Evolutionary conservation across 2,113 vertebrate species (phyloP), one percentile per base, ranked within the genome.

Genomic region (Opisthocomus hoazin): DNA sequence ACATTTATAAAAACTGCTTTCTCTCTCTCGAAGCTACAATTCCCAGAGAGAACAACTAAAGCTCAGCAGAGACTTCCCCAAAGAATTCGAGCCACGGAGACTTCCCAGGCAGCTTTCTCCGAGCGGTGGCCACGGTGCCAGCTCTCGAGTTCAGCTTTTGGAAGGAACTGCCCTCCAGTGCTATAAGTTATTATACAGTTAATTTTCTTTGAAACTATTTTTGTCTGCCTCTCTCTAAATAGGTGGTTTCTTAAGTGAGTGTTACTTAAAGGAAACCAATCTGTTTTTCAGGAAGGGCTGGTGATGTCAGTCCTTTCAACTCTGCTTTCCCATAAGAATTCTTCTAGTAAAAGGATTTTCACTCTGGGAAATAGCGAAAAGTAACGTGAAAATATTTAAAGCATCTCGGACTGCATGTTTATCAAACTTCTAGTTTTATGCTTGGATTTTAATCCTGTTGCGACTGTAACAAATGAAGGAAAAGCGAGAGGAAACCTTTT

Each of bases 221-320:
- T 96, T 65, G 90, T 71, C 96, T 24, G 73, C 95, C 60, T 57
- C 43, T 80, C 74, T 96, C 93, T 83, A 95, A 93, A 97, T 89
- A 96, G 82, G 95, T 93, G 93, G 87, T 91, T 97, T 97, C 85
- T 96, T 94, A 95, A 97, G 89, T 93, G 94, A 98, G 91, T 97
- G 88, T 96, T 96, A 94, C 90, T 97, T 89, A 97, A 97, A 96
- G 94, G 96, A 97, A 97, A 97, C 81, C 93, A 95, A 97, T 87
- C 91, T 96, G 97, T 91, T 97, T 97, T 97, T 95, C 95, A 95
- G 93, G 89, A 97, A 96, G 46, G 84, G 92, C 68, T 93, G 94
- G 92, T 93, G 89, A 97, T 77, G 77, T 96, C 71, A 92, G 56
- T 85, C 68, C 93, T 97, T 96, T 96, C 95, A 92, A 97, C 87